Evolutionary conservation across 2,797 vertebrate genomes (phyloP).

Genomic region (Remorina albescens): DNA sequence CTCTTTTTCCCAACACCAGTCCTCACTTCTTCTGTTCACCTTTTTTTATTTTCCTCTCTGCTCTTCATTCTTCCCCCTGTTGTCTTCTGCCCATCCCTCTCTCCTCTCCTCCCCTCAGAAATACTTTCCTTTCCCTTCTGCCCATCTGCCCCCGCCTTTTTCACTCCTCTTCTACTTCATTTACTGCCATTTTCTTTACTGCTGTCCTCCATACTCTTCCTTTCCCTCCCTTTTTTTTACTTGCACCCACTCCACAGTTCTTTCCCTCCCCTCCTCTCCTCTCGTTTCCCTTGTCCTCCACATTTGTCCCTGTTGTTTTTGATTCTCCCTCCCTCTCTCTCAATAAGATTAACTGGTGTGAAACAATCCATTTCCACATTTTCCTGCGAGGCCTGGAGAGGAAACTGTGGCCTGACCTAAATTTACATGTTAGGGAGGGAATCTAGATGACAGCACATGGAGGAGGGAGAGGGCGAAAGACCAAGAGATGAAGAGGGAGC

Average conservation of each 20-base stretch:
- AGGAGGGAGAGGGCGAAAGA: slow-evolving; percentile 63
- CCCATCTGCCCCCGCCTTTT: background rate
- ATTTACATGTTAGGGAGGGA: slow-evolving; percentile 85
- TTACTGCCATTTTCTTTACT: background rate
- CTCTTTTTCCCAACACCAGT: slow-evolving; percentile 50
- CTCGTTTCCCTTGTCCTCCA: slow-evolving; percentile 30
- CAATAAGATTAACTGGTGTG: slow-evolving; percentile 81
- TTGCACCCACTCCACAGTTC: slow-evolving; percentile 19
- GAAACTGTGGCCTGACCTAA: slow-evolving; percentile 86
- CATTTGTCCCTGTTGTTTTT: slow-evolving; percentile 67
- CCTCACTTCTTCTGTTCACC: slow-evolving; percentile 22
- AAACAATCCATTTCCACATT: slow-evolving; percentile 81
- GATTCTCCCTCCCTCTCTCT: slow-evolving; percentile 54
- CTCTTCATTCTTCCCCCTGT: slow-evolving; percentile 51
- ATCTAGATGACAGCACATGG: slow-evolving; percentile 86
- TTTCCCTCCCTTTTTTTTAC: slow-evolving; percentile 13
- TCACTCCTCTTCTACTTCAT: background rate
- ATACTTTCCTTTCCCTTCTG: slow-evolving; percentile 17
- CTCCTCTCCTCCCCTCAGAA: slow-evolving; percentile 3
- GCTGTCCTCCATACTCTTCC: background rate
- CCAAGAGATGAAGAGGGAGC: slow-evolving; percentile 49
- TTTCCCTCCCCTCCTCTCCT: slow-evolving; percentile 2
- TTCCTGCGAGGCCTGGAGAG: slow-evolving; percentile 73
- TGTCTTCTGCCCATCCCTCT: slow-evolving; percentile 40
- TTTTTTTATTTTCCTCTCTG: slow-evolving; percentile 29